A percentile compares a stretch with the other conserved stretches of the same genome.
These are phyloP conservation scores for Platyrinchus mystaceus DNA, from an alignment of 2,797 vertebrate species.

Conservation along the genomic window DNA sequence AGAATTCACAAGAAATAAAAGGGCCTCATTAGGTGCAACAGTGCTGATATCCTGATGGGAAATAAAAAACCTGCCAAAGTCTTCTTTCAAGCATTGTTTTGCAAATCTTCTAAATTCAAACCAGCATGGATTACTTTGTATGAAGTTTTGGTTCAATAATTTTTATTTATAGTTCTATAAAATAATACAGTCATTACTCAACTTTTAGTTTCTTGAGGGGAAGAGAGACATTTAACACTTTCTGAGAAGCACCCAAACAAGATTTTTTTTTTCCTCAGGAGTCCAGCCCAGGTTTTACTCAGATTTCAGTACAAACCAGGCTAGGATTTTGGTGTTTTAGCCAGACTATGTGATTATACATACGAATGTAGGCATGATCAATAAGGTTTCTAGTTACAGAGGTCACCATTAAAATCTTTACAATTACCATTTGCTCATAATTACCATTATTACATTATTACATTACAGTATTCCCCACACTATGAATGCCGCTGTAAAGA, in stretches of 20 bases:
- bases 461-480: not conserved
- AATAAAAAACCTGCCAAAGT: not conserved
- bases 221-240: not conserved
- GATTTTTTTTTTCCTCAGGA: not conserved
- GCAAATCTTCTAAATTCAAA: not conserved
- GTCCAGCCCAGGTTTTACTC: not conserved
- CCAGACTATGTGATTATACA: not conserved
- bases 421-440: not conserved
- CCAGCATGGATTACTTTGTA: not conserved
- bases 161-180: not conserved
- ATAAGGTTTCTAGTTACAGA: not conserved
- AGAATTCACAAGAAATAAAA: not conserved
- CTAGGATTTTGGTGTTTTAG: not conserved
- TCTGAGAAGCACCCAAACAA: not conserved
- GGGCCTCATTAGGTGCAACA: not conserved
- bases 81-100: not conserved
- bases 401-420: slow-evolving; percentile 38
- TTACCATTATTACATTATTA: not conserved
- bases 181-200: not conserved
- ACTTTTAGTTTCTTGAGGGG: not conserved
- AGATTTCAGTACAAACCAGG: not conserved
- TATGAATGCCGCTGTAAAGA: slow-evolving; percentile 8
- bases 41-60: not conserved
- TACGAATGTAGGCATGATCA: not conserved
- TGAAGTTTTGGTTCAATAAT: not conserved